These are phyloP conservation scores for Cantharis nigra DNA, from an alignment of 2,888 invertebrate genomes.

Conservation along the genomic window DNA sequence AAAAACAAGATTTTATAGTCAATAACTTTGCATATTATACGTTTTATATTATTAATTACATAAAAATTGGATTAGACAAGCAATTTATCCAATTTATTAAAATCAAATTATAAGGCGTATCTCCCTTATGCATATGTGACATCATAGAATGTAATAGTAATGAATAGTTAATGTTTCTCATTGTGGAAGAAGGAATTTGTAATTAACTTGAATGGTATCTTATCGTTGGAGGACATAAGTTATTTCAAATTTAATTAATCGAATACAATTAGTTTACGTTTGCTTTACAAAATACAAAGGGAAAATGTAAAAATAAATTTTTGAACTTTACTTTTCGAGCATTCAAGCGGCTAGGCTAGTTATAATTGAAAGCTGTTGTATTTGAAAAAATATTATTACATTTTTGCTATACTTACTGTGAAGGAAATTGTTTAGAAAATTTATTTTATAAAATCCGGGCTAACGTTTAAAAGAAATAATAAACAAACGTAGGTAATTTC, in stretches of 20 bases:
- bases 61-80: neutral
- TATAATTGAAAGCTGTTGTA: neutral
- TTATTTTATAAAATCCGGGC: neutral
- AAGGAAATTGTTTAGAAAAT: neutral
- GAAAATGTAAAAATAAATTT: neutral
- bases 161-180: neutral
- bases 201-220: slow-evolving; percentile 4
- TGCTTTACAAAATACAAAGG: neutral
- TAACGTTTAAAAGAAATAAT: neutral
- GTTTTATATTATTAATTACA: neutral
- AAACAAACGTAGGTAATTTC: neutral
- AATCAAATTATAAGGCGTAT: neutral
- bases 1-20: neutral
- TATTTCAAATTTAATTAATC: neutral
- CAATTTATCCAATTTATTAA: neutral
- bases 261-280: neutral
- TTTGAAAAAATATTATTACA: neutral
- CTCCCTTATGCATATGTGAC: neutral
- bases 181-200: slow-evolving; percentile 4
- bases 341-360: neutral
- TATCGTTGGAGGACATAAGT: slow-evolving; percentile 1
- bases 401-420: neutral
- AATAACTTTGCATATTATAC: neutral
- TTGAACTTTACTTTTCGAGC: neutral
- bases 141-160: neutral